phyloP scores from a whole-genome alignment of 1,140 invertebrate genomes.

The Drosophila carrolli region DNA sequence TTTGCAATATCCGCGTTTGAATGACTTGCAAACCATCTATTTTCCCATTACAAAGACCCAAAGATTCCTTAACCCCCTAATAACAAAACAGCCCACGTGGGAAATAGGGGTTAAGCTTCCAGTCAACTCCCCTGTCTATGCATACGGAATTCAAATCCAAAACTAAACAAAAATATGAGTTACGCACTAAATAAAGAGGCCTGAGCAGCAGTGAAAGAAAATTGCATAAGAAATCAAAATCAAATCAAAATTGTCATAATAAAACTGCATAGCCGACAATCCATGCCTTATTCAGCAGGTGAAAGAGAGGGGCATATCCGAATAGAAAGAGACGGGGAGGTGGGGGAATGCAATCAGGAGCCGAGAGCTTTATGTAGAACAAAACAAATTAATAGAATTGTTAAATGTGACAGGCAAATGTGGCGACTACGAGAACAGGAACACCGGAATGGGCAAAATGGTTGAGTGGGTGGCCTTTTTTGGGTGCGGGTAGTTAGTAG shows the following conservation, averaged over 20 bases:
- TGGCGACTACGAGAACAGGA: constrained; percentile 49
- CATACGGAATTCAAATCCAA: constrained; percentile 60
- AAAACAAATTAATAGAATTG: constrained; percentile 83
- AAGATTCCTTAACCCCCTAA: constrained; percentile 14
- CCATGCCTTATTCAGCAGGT: constrained; percentile 67
- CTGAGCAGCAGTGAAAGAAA: constrained; percentile 29
- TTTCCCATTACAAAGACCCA: too few relatives aligned
- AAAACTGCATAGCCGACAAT: constrained; percentile 62
- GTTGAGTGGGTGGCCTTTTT: background rate
- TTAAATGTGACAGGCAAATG: constrained; percentile 78
- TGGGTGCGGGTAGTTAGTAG: constrained; percentile 26
- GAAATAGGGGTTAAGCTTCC: background rate
- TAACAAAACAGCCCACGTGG: constrained; percentile 13
- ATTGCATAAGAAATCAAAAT: constrained; percentile 80
- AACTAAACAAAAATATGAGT: constrained; percentile 63
- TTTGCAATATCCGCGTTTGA: constrained; percentile 47
- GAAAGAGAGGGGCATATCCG: constrained; percentile 10
- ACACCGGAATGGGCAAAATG: constrained; percentile 7
- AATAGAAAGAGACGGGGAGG: background rate
- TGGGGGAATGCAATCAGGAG: constrained; percentile 31
- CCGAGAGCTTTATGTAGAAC: constrained; percentile 66
- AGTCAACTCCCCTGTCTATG: constrained; percentile 48
- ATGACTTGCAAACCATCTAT: background rate
- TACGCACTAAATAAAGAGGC: constrained; percentile 26
- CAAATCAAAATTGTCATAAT: constrained; percentile 81